A percentile compares a stretch with the other conserved stretches of the same genome.
These are phyloP conservation scores for Halictus quadricinctus DNA, from an alignment of 2,888 invertebrate species.

Conservation along the genomic window DNA sequence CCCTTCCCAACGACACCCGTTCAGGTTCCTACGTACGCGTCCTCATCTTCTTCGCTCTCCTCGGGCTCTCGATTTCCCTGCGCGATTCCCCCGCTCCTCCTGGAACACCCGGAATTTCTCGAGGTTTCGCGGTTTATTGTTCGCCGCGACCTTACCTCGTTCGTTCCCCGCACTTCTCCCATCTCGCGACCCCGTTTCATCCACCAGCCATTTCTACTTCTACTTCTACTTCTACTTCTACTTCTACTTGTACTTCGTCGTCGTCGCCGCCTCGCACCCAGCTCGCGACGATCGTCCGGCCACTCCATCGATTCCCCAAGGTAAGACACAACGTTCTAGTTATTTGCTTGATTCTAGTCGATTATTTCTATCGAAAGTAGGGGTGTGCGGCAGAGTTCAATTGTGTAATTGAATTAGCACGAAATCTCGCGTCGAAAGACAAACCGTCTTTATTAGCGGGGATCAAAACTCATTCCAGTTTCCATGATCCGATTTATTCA, in stretches of 20 bases:
- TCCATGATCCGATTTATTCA: conserved; percentile 2
- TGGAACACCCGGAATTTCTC: conserved; percentile 44
- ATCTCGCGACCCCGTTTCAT: conserved; percentile 45
- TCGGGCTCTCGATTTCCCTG: conserved; percentile 57
- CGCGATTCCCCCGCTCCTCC: conserved; percentile 42
- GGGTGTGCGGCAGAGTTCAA: too few species aligned
- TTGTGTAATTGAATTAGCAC: too few species aligned
- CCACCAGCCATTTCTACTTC: conserved; percentile 45
- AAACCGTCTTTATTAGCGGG: conserved; percentile 45
- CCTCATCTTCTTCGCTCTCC: conserved; percentile 65
- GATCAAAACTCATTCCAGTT: conserved; percentile 1
- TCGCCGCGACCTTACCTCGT: conserved; percentile 46
- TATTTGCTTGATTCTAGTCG: not conserved
- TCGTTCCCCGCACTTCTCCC: conserved; percentile 27
- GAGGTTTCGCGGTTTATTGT: conserved; percentile 36
- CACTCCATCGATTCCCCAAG: conserved; percentile 63
- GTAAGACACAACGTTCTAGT: conserved; percentile 56
- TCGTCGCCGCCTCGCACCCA: conserved; percentile 63
- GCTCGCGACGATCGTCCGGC: conserved; percentile 59
- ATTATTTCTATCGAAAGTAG: too few species aligned
- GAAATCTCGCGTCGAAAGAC: conserved; percentile 19
- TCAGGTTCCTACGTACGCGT: conserved; percentile 68
- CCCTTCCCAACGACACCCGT: conserved; percentile 54
- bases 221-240: conserved; percentile 46
- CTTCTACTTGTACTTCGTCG: conserved; percentile 44